A percentile compares a stretch with the other conserved stretches of the same genome.
These are phyloP conservation scores for Sula dactylatra DNA, from an alignment of 2,113 vertebrate species.

Conservation along the genomic window DNA sequence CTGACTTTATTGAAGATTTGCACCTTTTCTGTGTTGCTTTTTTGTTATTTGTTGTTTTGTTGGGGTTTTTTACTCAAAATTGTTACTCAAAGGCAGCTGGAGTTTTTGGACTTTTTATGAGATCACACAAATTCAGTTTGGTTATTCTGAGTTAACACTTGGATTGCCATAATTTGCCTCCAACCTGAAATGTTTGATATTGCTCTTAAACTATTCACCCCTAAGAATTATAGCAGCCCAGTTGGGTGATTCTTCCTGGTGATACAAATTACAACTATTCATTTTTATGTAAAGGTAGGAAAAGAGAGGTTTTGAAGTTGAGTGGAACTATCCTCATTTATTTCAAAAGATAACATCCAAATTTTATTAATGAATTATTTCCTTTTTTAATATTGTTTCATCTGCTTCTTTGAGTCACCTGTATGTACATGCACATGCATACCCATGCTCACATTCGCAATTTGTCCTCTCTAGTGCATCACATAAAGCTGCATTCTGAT, in stretches of 20 bases:
- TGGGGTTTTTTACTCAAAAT: fast-evolving
- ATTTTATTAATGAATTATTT: neutral
- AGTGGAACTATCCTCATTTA: neutral
- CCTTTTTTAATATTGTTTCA: neutral
- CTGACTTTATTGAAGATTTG: neutral
- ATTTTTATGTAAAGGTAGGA: neutral
- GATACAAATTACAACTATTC: neutral
- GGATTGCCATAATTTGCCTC: neutral
- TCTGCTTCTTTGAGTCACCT: neutral
- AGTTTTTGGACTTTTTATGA: neutral
- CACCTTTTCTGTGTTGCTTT: neutral
- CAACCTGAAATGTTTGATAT: neutral
- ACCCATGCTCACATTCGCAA: neutral
- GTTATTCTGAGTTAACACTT: neutral
- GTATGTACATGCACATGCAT: neutral
- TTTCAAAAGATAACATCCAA: neutral
- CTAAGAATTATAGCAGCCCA: neutral
- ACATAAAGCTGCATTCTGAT: neutral
- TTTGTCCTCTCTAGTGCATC: neutral
- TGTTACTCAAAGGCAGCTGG: neutral
- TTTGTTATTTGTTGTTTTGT: neutral
- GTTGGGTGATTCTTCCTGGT: neutral
- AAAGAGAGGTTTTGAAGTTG: neutral
- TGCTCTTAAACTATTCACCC: neutral
- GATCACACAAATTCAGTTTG: neutral